Evolutionary conservation across 2,797 vertebrate species (phyloP), one percentile per base, ranked within the genome.

Genomic region (Poeciliopsis gracilis): DNA sequence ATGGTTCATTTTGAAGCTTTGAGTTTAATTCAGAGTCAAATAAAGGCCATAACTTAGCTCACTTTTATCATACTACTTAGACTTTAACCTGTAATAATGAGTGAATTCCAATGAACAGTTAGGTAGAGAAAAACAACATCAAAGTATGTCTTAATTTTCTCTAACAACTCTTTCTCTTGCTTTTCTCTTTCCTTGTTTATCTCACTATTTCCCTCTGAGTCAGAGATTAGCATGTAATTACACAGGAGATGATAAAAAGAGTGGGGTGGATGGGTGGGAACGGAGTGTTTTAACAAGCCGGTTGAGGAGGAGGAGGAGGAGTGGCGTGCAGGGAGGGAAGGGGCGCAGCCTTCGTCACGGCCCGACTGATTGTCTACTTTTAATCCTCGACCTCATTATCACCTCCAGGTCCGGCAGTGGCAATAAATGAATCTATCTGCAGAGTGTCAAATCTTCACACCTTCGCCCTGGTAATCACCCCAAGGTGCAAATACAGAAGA

Each of bases 371-470:
- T 97, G 96, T 95, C 96, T 97, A 95, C 96, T 97, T 97, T 96
- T 98, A 98, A 98, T 98, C 96, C 97, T 96, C 95, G 96, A 97
- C 96, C 96, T 98, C 97, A 99, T 99, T 99, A 98, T 98, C 98
- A 98, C 97, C 97, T 98, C 97, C 95, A 94, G 96, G 96, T 97
- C 97, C 95, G 96, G 96, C 95, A 97, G 96, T 97, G 96, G 94
- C 96, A 96, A 95, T 96, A 97, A 98, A 98, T 97, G 97, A 98
- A 97, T 97, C 96, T 97, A 97, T 97, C 96, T 96, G 96, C 97
- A 94, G 95, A 97, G 96, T 97, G 95, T 97, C 97, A 96, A 95
- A 97, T 96, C 97, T 97, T 98, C 97, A 97, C 96, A 97, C 96
- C 96, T 97, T 96, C 95, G 92, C 95, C 90, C 90, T 96, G 96